Percentiles rank a stretch among this genome's conserved stretches.
Conservation (phyloP, 2,113 vertebrate genomes). For the Tenebrosternarchus preto region DNA sequence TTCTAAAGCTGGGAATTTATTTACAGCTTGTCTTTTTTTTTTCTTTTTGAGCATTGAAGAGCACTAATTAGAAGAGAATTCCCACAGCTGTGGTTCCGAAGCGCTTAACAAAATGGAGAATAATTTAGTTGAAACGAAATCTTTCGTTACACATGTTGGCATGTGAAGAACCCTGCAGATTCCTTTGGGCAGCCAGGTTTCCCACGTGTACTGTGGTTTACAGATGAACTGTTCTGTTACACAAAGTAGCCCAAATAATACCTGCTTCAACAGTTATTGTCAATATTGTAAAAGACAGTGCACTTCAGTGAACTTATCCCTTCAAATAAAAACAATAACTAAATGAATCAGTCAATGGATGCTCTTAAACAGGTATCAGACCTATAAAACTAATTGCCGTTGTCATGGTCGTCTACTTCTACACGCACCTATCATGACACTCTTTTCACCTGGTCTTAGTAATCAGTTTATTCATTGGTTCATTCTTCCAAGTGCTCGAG, state of each 20-base stretch:
- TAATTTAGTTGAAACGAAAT: slow-evolving; percentile 19
- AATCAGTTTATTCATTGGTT: no score
- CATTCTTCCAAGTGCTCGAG: no score
- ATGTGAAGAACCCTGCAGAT: not conserved
- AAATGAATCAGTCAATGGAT: not conserved
- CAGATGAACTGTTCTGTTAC: not conserved
- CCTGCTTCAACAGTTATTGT: not conserved
- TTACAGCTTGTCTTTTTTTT: slow-evolving; percentile 20
- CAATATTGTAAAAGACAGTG: not conserved
- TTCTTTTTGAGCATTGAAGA: slow-evolving; percentile 33
- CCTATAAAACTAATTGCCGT: no score
- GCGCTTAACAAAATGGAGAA: not conserved
- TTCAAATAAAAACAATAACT: not conserved
- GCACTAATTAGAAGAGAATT: slow-evolving; percentile 38
- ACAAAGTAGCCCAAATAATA: not conserved
- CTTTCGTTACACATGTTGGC: slow-evolving; percentile 3
- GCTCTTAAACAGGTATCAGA: no score
- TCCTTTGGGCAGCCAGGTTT: not conserved
- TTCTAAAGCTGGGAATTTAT: slow-evolving; percentile 25
- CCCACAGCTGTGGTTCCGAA: slow-evolving; percentile 27
- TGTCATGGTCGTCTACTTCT: no score
- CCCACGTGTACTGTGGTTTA: not conserved
- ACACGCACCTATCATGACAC: no score
- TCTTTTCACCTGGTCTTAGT: no score
- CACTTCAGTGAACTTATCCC: not conserved